A percentile compares a stretch with the other conserved stretches of the same genome.
Conservation (phyloP, 2,888 invertebrate genomes). For the Drosophila meridionalis region DNA sequence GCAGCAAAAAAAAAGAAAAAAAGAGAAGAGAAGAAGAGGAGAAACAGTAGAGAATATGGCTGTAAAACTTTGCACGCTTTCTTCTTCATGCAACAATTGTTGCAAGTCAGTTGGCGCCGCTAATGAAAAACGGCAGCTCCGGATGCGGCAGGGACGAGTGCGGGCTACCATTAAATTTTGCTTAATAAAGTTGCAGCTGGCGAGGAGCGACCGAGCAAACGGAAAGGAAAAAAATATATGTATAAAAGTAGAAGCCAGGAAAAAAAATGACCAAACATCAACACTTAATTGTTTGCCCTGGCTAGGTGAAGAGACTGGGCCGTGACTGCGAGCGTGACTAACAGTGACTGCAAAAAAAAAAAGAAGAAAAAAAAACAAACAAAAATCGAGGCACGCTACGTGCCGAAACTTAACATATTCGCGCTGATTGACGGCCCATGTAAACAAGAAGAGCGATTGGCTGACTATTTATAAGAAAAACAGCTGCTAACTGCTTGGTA, state of each 20-base stretch:
- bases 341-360: constrained; percentile 22
- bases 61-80: constrained; percentile 59
- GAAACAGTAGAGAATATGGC: constrained; percentile 56
- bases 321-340: constrained; percentile 48
- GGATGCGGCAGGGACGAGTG: constrained; percentile 22
- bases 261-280: constrained; percentile 80
- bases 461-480: constrained; percentile 15
- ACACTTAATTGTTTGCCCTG: constrained; percentile 82
- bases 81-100: constrained; percentile 74
- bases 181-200: constrained; percentile 82
- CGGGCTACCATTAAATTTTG: constrained; percentile 73
- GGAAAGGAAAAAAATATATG: constrained; percentile 11
- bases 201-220: constrained; percentile 14
- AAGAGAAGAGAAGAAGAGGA: background rate
- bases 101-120: constrained; percentile 78
- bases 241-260: constrained; percentile 11
- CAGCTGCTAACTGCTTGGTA: constrained; percentile 27
- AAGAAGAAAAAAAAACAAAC: background rate
- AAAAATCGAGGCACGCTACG: constrained; percentile 38
- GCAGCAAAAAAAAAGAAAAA: constrained; percentile 55
- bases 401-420: constrained; percentile 53
- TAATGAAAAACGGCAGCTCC: constrained; percentile 77
- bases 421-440: constrained; percentile 53
- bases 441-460: constrained; percentile 20
- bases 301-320: constrained; percentile 18